phyloP scores from a whole-genome alignment of 2,113 vertebrate genomes.

The Perca fluviatilis region DNA sequence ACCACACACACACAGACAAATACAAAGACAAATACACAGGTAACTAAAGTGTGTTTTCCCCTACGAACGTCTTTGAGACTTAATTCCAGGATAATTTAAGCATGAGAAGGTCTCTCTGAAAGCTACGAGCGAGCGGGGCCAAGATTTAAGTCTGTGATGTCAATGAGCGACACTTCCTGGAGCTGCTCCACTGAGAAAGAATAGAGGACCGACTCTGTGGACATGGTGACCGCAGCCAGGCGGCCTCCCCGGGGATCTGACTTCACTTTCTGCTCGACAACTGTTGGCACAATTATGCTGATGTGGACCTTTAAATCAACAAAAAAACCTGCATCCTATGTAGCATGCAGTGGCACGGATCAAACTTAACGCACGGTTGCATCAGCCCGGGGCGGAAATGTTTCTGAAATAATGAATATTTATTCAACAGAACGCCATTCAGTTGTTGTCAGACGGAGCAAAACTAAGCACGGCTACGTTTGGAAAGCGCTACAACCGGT shows the following conservation, averaged over 20 bases:
- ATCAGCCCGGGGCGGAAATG: slow-evolving; percentile 22
- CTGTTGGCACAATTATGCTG: slow-evolving; percentile 51
- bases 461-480: too few relatives aligned
- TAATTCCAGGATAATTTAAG: slow-evolving; percentile 15
- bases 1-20: too few relatives aligned
- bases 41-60: not conserved
- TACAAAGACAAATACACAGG: too few relatives aligned
- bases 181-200: slow-evolving; percentile 67
- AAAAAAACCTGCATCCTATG: slow-evolving; percentile 29
- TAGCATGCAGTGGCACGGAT: slow-evolving; percentile 24
- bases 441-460: not conserved
- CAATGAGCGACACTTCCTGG: slow-evolving; percentile 64
- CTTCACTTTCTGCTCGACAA: slow-evolving; percentile 16
- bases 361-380: slow-evolving; percentile 20
- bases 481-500: not conserved
- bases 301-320: slow-evolving; percentile 57
- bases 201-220: slow-evolving; percentile 56
- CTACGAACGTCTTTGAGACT: not conserved
- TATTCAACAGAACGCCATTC: slow-evolving; percentile 36
- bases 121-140: slow-evolving; percentile 9
- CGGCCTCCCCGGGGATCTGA: slow-evolving; percentile 35
- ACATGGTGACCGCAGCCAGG: slow-evolving; percentile 48
- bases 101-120: slow-evolving; percentile 14
- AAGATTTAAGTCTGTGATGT: slow-evolving; percentile 38
- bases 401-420: slow-evolving; percentile 46